Evolutionary conservation across 1,140 invertebrate species (phyloP).

Genomic region (Ostrea denselamellosa): DNA sequence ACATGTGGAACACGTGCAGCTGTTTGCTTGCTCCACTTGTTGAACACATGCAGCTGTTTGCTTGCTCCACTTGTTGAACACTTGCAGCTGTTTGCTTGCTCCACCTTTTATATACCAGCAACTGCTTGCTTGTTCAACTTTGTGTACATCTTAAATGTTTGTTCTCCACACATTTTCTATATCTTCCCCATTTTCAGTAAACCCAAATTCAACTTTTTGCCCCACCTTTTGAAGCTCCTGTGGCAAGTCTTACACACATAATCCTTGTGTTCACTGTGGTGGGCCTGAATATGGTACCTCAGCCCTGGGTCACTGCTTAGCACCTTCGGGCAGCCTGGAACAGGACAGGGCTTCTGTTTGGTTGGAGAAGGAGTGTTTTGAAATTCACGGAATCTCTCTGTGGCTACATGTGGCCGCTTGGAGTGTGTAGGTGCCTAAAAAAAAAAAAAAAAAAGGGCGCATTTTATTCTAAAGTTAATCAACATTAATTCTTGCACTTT

Average conservation of each 20-base stretch:
- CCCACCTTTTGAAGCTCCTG: slow-evolving; percentile 73
- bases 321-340: slow-evolving; percentile 68
- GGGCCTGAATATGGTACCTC: slow-evolving; percentile 70
- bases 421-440: slow-evolving; percentile 54
- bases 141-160: no score
- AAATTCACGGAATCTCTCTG: slow-evolving; percentile 72
- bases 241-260: slow-evolving; percentile 67
- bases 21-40: no score
- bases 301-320: slow-evolving; percentile 73
- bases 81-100: no score
- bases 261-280: slow-evolving; percentile 57
- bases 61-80: no score
- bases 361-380: slow-evolving; percentile 61
- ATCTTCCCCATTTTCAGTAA: no score
- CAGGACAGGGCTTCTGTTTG: slow-evolving; percentile 66
- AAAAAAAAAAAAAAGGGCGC: neutral
- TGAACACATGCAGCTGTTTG: no score
- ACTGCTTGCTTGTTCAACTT: no score
- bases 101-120: no score
- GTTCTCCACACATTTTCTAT: no score
- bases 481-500: neutral
- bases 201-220: no score
- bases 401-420: slow-evolving; percentile 70
- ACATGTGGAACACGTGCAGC: no score
- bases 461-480: neutral